A percentile compares a stretch with the other conserved stretches of the same genome.
phyloP scores from a whole-genome alignment of 2,888 invertebrate genomes.

The Tolmerus cingulatus region DNA sequence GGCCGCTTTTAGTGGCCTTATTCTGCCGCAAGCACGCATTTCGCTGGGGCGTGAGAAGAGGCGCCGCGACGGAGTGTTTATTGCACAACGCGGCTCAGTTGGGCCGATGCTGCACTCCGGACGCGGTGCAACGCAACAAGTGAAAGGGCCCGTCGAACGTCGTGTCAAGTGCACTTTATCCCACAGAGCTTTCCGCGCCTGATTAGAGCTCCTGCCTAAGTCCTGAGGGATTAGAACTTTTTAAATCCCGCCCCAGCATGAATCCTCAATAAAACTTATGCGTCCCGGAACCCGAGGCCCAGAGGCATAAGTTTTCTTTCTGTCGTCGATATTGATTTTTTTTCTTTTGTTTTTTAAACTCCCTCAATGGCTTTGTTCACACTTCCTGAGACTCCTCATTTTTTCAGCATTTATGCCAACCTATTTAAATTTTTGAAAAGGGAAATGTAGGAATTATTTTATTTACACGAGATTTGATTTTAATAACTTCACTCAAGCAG shows the following conservation, averaged over 20 bases:
- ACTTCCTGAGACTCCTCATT: background rate
- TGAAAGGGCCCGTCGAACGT: background rate
- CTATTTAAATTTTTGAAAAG: too few relatives aligned
- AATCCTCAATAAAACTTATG: background rate
- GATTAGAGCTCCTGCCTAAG: background rate
- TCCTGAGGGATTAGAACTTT: background rate
- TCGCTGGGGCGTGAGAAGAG: background rate
- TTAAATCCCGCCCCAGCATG: background rate
- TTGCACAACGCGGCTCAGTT: background rate
- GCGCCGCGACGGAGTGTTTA: too few relatives aligned
- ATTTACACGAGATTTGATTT: background rate
- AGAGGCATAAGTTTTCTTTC: background rate
- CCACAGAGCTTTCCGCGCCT: background rate
- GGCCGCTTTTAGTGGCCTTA: background rate
- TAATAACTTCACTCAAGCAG: background rate
- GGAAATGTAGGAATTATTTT: background rate
- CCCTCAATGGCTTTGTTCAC: background rate
- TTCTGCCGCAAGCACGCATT: background rate
- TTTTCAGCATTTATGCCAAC: background rate
- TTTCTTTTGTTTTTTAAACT: background rate
- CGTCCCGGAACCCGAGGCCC: background rate
- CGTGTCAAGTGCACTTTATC: constrained; percentile 7
- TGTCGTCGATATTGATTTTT: background rate
- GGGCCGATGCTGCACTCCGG: background rate
- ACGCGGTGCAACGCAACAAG: background rate